phyloP scores from a whole-genome alignment of 92 coral and sea anemone species.

The Phenganax stokvisi region DNA sequence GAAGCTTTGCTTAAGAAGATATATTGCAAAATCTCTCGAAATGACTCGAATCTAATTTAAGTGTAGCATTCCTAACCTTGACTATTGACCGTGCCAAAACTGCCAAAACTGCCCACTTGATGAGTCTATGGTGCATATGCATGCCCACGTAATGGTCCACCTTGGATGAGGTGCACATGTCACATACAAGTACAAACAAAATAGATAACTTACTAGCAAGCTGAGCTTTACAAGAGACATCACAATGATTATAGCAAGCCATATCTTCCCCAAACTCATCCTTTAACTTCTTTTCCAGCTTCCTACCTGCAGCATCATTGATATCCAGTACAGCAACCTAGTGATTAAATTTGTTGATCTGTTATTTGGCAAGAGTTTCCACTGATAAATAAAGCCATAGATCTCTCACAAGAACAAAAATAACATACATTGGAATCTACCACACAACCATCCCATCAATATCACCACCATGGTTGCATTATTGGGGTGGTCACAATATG shows the following conservation, averaged over 20 bases:
- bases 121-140: too few relatives aligned
- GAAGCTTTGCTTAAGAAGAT: too few relatives aligned
- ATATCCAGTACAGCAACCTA: slow-evolving; percentile 32
- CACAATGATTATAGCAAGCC: slow-evolving; percentile 14
- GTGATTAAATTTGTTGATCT: neutral
- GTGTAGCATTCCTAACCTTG: too few relatives aligned
- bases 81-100: too few relatives aligned
- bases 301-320: slow-evolving; percentile 16
- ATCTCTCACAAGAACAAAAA: neutral
- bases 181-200: neutral
- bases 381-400: neutral
- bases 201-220: slow-evolving; percentile 7
- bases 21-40: too few relatives aligned
- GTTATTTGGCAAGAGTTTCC: neutral
- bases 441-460: too few relatives aligned
- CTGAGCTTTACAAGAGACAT: slow-evolving; percentile 8
- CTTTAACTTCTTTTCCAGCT: neutral
- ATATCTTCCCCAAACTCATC: slow-evolving; percentile 21
- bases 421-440: neutral
- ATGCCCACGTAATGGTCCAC: too few relatives aligned
- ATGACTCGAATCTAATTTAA: too few relatives aligned
- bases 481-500: too few relatives aligned
- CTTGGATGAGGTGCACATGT: neutral
- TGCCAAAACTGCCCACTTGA: too few relatives aligned
- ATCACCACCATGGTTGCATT: too few relatives aligned